Percentiles rank a stretch among this genome's conserved stretches.
These are phyloP conservation scores for Gobius niger DNA, from an alignment of 2,113 vertebrate genomes.

Conservation along the genomic window DNA sequence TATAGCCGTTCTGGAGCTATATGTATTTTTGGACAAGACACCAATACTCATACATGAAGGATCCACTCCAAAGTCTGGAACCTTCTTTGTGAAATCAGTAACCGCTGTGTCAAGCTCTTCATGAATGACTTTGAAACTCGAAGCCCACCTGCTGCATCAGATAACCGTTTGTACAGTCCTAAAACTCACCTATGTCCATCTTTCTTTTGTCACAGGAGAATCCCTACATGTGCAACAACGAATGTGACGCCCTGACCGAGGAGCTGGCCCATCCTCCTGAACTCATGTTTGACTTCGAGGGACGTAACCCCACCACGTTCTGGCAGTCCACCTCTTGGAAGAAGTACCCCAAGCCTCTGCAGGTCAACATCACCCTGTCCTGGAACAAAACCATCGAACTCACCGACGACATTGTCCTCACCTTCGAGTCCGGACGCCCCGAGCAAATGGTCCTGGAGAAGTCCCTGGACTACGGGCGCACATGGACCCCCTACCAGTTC, in stretches of 20 bases:
- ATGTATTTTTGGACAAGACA: too few species aligned
- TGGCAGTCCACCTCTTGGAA: slow-evolving; percentile 98
- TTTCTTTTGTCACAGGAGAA: slow-evolving; percentile 84
- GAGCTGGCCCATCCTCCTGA: slow-evolving; percentile 95
- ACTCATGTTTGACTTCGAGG: slow-evolving; percentile 97
- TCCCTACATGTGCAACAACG: slow-evolving; percentile 99
- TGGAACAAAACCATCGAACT: slow-evolving; percentile 99
- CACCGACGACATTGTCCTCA: slow-evolving; percentile 97
- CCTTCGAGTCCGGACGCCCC: slow-evolving; percentile 94
- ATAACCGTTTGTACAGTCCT: not conserved
- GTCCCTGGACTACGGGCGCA: slow-evolving; percentile 93
- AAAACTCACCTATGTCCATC: slow-evolving; percentile 5
- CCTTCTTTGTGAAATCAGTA: not conserved
- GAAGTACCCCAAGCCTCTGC: slow-evolving; percentile 92
- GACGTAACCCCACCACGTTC: slow-evolving; percentile 94
- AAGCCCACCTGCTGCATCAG: not conserved
- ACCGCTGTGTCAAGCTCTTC: too few species aligned
- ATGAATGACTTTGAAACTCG: not conserved
- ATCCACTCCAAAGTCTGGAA: too few species aligned
- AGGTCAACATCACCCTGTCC: slow-evolving; percentile 94
- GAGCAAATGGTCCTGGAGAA: slow-evolving; percentile 99
- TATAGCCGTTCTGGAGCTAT: too few species aligned
- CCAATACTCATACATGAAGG: too few species aligned
- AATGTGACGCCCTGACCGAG: slow-evolving; percentile 91
- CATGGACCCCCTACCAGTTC: slow-evolving; percentile 98